These are phyloP conservation scores for Elysia crispata DNA, from an alignment of 2,888 invertebrate genomes.

Conservation along the genomic window DNA sequence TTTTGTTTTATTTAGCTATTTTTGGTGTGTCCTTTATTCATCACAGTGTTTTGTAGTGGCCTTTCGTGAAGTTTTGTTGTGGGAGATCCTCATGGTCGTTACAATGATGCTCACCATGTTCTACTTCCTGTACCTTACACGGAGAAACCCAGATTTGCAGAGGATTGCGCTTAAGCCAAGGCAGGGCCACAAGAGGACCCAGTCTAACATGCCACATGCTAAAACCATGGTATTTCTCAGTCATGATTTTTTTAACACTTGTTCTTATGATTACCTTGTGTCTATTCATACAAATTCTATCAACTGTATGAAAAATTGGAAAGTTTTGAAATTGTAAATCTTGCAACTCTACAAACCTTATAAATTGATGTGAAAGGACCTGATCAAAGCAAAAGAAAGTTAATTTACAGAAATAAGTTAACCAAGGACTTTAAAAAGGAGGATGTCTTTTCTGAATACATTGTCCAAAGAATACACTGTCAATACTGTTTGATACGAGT, in stretches of 20 bases:
- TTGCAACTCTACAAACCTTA: no score
- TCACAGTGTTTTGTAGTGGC: conserved; percentile 59
- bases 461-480: no score
- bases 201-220: conserved; percentile 9
- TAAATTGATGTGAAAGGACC: no score
- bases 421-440: no score
- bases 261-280: neutral
- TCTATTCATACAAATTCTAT: neutral
- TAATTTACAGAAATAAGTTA: no score
- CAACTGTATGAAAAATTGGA: neutral
- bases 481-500: no score
- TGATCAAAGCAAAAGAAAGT: no score
- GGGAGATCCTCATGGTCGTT: conserved; percentile 68
- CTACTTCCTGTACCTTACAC: conserved; percentile 55
- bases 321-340: no score
- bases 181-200: conserved; percentile 30
- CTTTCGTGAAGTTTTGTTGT: conserved; percentile 69
- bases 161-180: conserved; percentile 5
- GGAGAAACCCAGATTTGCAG: conserved; percentile 13
- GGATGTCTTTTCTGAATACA: no score
- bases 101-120: conserved; percentile 61
- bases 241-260: neutral
- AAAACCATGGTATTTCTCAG: no score
- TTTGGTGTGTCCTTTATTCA: no score
- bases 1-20: no score